These are phyloP conservation scores for Kryptolebias ocellatus DNA, from an alignment of 2,797 vertebrate species.

Conservation along the genomic window DNA sequence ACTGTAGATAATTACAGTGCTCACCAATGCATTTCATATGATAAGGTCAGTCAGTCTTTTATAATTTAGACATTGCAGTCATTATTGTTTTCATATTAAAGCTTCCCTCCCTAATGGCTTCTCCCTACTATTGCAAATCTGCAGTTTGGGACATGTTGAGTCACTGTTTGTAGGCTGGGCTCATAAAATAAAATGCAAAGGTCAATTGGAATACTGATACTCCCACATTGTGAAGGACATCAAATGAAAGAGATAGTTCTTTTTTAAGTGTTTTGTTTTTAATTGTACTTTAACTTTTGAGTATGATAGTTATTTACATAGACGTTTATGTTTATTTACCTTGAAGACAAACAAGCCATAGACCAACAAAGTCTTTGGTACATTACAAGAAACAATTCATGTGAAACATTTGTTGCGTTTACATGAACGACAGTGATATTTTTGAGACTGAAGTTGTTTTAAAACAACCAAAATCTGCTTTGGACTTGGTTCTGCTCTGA, in stretches of 20 bases:
- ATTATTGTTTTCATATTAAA: slow-evolving; percentile 25
- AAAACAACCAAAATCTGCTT: no score
- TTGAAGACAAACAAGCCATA: no score
- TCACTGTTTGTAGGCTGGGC: neutral
- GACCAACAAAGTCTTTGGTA: no score
- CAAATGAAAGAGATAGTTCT: neutral
- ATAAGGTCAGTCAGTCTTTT: slow-evolving; percentile 25
- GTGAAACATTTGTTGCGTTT: no score
- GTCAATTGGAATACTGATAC: slow-evolving; percentile 3
- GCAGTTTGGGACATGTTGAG: neutral
- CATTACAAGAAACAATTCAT: no score
- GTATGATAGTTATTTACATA: no score
- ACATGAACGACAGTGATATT: no score
- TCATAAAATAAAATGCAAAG: neutral
- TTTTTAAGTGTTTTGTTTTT: no score
- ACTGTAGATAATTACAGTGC: slow-evolving; percentile 34
- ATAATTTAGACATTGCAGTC: slow-evolving; percentile 34
- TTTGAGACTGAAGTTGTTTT: no score
- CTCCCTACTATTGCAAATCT: neutral
- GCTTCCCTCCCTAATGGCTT: neutral
- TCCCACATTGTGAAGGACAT: neutral
- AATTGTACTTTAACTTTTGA: no score
- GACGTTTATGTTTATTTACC: no score
- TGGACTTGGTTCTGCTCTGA: no score
- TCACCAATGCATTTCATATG: slow-evolving; percentile 29